Evolutionary conservation across 2,113 vertebrate species (phyloP), one percentile per base, ranked within the genome.

Genomic region (Morone chrysops): DNA sequence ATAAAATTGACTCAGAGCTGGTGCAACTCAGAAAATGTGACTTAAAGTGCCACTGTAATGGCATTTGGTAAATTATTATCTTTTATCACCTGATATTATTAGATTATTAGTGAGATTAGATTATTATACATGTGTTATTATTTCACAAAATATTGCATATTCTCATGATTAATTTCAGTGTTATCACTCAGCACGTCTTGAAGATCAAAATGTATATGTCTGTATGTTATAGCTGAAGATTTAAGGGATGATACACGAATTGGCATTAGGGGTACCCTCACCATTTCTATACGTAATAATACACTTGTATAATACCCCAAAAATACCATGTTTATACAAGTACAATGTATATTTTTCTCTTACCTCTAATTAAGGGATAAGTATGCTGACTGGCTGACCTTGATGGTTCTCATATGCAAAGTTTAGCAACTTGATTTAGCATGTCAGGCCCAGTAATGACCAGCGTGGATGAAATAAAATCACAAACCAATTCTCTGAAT

Each of bases 371-470:
- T 50, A 67, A 60, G 20, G 2, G 16, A 8, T 11, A 51, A 61
- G 43, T 13, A 8, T 43, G 38, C 63, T 25, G 12, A 18, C 40
- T 65, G 31, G 4, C 66, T 83, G 41, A 9, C 16, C 16, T 68
- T 45, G 45, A 57, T 25, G 41, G 17, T 48, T 79, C 36, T 71
- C 80, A 48, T 9, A 16, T 18, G 70, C 22, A 38, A 53, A n/a
- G 6, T 67, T 73, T 61, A 72, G 6, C 45, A 50, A 56, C 20
- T 36, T 53, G 5, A 36, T 50, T 22, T 14, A 11, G 38, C 16
- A 63, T 40, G n/a, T 38, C 54, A 68, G 65, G 11, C 66, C 16
- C 16, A 12, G 10, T 70, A 68, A 77, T 78, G 68, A 71, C 53
- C 62, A 41, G 14, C 38, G 14, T 51, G 73, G 40, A 53, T 22